Percentiles rank a stretch among this genome's conserved stretches.
phyloP scores from a whole-genome alignment of 2,797 vertebrate species.

The Anguilla marmorata region DNA sequence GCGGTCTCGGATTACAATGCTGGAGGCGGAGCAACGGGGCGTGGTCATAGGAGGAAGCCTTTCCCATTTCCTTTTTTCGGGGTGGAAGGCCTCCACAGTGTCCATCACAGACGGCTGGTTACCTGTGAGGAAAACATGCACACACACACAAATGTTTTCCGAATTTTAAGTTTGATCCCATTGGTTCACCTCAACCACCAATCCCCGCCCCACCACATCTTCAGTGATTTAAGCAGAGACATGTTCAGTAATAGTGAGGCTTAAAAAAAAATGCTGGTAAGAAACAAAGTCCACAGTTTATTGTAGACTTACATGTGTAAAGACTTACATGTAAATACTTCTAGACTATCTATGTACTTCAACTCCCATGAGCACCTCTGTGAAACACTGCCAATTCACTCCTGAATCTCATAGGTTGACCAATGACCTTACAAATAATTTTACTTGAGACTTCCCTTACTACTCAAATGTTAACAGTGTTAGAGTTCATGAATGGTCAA shows the following conservation, averaged over 20 bases:
- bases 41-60: slow-evolving; percentile 84
- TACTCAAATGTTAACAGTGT: not conserved
- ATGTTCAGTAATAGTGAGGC: not conserved
- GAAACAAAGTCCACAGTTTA: not conserved
- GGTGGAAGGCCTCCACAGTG: slow-evolving; percentile 88
- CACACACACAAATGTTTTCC: not conserved
- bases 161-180: not conserved
- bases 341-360: not conserved
- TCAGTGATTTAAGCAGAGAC: not conserved
- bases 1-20: slow-evolving; percentile 84
- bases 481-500: not conserved
- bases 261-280: not conserved
- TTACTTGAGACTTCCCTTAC: not conserved
- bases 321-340: not conserved
- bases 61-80: slow-evolving; percentile 91
- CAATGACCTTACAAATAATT: not conserved
- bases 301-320: not conserved
- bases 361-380: not conserved
- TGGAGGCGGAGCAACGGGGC: slow-evolving; percentile 90
- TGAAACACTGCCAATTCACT: not conserved
- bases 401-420: not conserved
- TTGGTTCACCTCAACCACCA: not conserved
- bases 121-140: slow-evolving; percentile 64
- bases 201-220: not conserved
- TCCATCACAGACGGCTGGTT: slow-evolving; percentile 91